Evolutionary conservation across 2,797 vertebrate genomes (phyloP), one percentile per base, ranked within the genome.

Genomic region (Aulostomus chinensis): DNA sequence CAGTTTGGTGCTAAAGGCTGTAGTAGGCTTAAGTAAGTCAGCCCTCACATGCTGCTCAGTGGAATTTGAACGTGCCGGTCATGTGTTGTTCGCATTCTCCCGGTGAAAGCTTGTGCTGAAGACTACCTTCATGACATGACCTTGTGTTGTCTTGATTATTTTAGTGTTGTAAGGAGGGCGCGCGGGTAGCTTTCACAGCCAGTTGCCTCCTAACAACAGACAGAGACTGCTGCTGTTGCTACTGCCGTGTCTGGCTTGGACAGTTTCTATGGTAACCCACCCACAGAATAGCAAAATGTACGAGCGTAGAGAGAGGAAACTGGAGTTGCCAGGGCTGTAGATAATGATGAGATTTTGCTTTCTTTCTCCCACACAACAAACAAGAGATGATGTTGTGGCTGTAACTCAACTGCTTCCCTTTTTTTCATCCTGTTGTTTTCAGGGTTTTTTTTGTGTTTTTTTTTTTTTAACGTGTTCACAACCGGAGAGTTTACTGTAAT

Each of bases 211-310:
- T 67, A 76, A 82, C 73, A 69, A 77, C 68, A 84, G 81, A 86
- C 66, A 13, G 57, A 78, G 62, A 55, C 76, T 70, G 75, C 81
- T 78, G 80, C 78, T 70, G 71, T 73, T 86, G 78, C 77, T 77
- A 45, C 72, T 75, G 80, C 75, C 63, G 38, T 68, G 84, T 86
- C 85, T 90, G 84, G 91, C 89, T 92, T 92, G 90, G 86, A 90
- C 81, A 84, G 91, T 92, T 92, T 86, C 92, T 83, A 92, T 92
- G 87, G 89, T 72, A 90, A 93, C 90, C 74, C 87, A 57, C 91
- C 90, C 87, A 91, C 89, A 88, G 74, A 82, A 86, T 80, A 51
- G 86, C 81, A 46, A 74, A 50, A 81, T 80, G 84, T 82, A 83
- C 69, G 64, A 68, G 72, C 18, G 53, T 65, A 73, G 81, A 89